A percentile compares a stretch with the other conserved stretches of the same genome.
phyloP scores from a whole-genome alignment of 2,113 vertebrate genomes.

The Rhinoptilus africanus region DNA sequence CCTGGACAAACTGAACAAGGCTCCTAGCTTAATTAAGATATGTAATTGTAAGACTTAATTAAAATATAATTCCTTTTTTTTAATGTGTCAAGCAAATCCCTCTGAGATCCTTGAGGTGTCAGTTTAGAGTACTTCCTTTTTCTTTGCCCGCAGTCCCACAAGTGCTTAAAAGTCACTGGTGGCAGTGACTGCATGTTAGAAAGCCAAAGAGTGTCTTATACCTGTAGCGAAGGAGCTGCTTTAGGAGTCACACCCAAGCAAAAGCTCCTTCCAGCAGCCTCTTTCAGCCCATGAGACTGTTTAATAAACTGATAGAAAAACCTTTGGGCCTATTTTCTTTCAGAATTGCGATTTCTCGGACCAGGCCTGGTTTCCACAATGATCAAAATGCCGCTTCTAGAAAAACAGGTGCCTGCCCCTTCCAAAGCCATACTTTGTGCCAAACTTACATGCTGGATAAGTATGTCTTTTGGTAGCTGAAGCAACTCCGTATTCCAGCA shows the following conservation, averaged over 20 bases:
- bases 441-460: background rate
- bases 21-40: background rate
- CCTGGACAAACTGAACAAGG: background rate
- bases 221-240: background rate
- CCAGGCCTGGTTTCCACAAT: background rate
- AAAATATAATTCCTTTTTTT: background rate
- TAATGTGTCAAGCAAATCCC: background rate
- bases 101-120: background rate
- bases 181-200: background rate
- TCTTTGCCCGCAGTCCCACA: background rate
- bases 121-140: background rate
- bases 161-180: background rate
- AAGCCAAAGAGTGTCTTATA: background rate
- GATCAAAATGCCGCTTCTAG: background rate
- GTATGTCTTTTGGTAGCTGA: background rate
- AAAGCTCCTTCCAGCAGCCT: background rate
- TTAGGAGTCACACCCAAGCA: background rate
- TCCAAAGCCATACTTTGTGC: background rate
- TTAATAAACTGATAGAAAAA: background rate
- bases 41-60: background rate
- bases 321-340: background rate
- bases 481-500: accelerated
- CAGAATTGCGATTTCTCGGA: background rate
- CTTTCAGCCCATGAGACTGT: background rate
- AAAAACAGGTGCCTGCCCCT: background rate